Evolutionary conservation across 2,888 invertebrate genomes (phyloP), one percentile per base, ranked within the genome.

Genomic region (Anagyrus pseudococci): DNA sequence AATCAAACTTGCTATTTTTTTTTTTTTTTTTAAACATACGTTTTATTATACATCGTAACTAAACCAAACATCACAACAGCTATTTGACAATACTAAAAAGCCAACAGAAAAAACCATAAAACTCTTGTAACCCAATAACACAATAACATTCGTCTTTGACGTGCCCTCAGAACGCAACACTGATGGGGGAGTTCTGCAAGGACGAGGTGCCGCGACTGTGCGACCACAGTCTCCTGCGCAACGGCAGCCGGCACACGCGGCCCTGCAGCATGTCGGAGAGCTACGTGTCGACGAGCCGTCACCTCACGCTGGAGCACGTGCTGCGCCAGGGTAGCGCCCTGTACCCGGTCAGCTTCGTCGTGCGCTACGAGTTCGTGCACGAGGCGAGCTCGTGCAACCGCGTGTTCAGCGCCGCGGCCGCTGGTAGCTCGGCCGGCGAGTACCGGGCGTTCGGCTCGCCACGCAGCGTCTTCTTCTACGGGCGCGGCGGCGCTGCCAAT

Each of bases 351-450:
- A 85, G 89, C 69, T 93, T 93, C 77, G 85, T 90, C 43, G 85
- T 93, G 4, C 87, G 90, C 55, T 93, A 92, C 81, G 93, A 93
- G 81, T 93, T 93, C 76, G 90, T 93, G 20, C 92, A 92, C 78
- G 77, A 80, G 55, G 73, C 79, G 26, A 71, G 73, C 50, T 76
- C 80, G 19, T 81, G 80, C 56, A 75, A 81, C 57, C 73, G 76
- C 37, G 75, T 83, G 22, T 83, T 83, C 70, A 67, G 69, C 1
- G 64, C 72, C 0, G 60, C 70, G 23, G 58, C 68, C 10, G 49
- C 8, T 15, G 69, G 4, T 58, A 64, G 17, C 54, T 58, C 3
- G 54, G 67, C 6, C 23, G 43, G 59, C 58, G 66, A 69, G 17
- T n/a, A 62, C 0, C 67, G 66, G 7, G 43, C 63, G 8, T 90